These are phyloP conservation scores for Ranitomeya imitator DNA, from an alignment of 2,113 vertebrate species.

Conservation along the genomic window DNA sequence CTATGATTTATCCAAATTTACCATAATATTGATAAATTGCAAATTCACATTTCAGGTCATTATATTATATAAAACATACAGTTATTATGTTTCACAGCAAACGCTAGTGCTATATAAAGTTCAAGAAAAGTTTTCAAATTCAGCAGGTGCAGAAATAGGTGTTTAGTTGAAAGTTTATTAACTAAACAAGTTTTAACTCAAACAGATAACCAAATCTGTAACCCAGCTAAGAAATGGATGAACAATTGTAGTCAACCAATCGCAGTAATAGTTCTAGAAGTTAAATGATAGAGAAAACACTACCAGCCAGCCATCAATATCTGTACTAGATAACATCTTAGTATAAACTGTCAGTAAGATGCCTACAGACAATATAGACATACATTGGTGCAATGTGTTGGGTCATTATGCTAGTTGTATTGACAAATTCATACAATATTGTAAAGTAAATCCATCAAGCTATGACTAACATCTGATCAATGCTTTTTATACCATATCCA, in stretches of 20 bases:
- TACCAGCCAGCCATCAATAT: background rate
- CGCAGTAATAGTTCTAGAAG: background rate
- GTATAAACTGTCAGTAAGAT: background rate
- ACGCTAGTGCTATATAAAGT: background rate
- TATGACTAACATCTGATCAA: background rate
- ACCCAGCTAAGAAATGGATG: background rate
- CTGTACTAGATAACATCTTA: background rate
- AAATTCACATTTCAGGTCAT: background rate
- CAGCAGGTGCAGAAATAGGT: background rate
- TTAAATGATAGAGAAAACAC: background rate
- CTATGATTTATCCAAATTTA: background rate
- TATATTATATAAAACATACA: background rate
- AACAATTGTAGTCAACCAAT: background rate
- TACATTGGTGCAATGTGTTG: background rate
- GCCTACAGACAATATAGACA: background rate
- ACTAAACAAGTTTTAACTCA: background rate
- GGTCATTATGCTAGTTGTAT: too few relatives aligned
- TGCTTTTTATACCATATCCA: too few relatives aligned
- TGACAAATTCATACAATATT: too few relatives aligned
- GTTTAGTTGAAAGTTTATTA: background rate
- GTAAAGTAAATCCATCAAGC: too few relatives aligned
- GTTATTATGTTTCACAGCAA: background rate
- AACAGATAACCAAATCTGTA: background rate
- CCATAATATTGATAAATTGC: background rate
- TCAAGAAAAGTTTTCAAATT: background rate